Base-by-base conservation (phyloP, 2,888 invertebrate genomes). In the Shargacucullia verbasci region DNA sequence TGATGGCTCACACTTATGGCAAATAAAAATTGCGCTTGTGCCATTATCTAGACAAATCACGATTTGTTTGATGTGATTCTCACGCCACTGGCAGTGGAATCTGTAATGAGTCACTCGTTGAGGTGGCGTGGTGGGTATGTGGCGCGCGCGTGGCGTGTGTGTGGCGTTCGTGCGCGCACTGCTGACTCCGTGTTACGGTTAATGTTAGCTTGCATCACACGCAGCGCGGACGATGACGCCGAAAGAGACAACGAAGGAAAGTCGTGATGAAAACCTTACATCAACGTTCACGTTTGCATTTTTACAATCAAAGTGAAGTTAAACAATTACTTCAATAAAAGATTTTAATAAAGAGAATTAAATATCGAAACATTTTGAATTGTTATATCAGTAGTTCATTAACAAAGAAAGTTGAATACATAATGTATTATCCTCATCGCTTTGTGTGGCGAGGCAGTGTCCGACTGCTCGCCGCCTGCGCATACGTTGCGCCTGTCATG, bases 201-300 rank as follows among this genome's bases (percentile, higher is more conserved):
- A 76, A 73, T 73, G 79, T 80, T 77, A 71, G 74, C 78, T 83
- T 80, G 80, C 81, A 78, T 82, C 78, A 81, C 81, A 79, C 80
- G 73, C 80, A 78, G 60, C 65, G 66, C 72, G 74, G 68, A 78
- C 76, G 80, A 79, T 82, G 83, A 81, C 79, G 81, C 78, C 64
- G 78, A 80, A 78, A 82, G 80, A 84, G 80, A 83, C 79, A 80
- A 81, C 82, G 70, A 70, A 83, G 74, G 81, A 85, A 86, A 85
- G 79, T 82, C 75, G 76, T 81, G 78, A 84, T 78, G 80, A 80
- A 69, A 78, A 74, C 58, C 62, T 63, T 62, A 56, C 61, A 70
- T 73, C 76, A 65, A 43, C 59, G 58, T 67, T 56, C 57, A 63
- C 50, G 31, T 60, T 55, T 64, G 58, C 56, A 3, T 29, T 29